Evolutionary conservation across 2,797 vertebrate species (phyloP), one percentile per base, ranked within the genome.

Genomic region (Sternotherus odoratus): DNA sequence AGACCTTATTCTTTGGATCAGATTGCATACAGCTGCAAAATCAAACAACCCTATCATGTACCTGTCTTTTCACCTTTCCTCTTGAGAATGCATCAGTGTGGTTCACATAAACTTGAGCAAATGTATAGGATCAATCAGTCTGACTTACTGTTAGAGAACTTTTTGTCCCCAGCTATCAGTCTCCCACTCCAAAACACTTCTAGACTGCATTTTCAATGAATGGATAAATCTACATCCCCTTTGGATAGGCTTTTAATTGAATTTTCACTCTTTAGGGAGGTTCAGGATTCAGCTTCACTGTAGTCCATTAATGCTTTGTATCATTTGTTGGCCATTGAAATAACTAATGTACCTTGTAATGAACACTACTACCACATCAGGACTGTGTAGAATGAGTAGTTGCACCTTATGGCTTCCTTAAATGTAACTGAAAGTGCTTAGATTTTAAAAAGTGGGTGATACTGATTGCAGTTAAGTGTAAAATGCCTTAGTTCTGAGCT

Each of bases 401-500:
- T 75, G 26, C 8, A 75, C 12, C 43, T 46, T 12, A 46, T 39
- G 11, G 66, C 36, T 39, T 39, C 23, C 63, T 36, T 36, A 39
- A 69, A 69, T 21, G 19, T 69, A 69, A 57, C 21, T 8, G 7
- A 66, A n/a, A 15, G 8, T 69, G 36, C 36, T 69, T 69, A 36
- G 19, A 39, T 69, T 21, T 39, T 43, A 77, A 57, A 60, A 85
- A 77, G 49, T 89, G n/a, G 33, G 53, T 93, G 92, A 85, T 92
- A 79, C 63, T 95, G 75, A 50, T 75, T 72, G 82, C 26, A 86
- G 51, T 51, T 80, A 78, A 92, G 91, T 12, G 30, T 91, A 51
- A 53, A 89, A 89, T 95, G 92, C 95, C 87, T 97, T 88, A 91
- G 77, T 82, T 90, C 88, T 2, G 5, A 86, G 95, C 72, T 56